A percentile compares a stretch with the other conserved stretches of the same genome.
These are phyloP conservation scores for Hartigia nigra DNA, from an alignment of 2,888 invertebrate genomes.

Conservation along the genomic window DNA sequence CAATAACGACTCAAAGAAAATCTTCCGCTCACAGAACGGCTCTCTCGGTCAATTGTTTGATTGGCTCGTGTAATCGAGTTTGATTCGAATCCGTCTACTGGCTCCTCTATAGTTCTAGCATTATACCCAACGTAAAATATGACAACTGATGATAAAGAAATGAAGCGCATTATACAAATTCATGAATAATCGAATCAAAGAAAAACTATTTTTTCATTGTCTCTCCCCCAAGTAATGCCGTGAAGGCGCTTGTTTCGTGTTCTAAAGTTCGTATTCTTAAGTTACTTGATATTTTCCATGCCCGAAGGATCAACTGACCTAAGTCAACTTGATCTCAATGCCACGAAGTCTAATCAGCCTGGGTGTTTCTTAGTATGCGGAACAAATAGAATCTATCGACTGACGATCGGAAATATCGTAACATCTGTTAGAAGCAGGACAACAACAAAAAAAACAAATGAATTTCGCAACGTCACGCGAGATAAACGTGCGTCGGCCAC, in stretches of 20 bases:
- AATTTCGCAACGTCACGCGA: neutral
- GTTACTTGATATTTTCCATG: neutral
- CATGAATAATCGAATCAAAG: neutral
- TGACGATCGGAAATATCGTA: neutral
- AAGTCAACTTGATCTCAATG: neutral
- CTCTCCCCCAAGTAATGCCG: neutral
- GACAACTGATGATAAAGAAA: neutral
- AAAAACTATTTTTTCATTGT: neutral
- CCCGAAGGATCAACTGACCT: neutral
- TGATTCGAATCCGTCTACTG: conserved; percentile 15
- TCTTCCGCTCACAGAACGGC: conserved; percentile 18
- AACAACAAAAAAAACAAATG: neutral
- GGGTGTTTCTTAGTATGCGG: neutral
- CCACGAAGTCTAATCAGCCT: neutral
- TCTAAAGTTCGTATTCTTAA: neutral
- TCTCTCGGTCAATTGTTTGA: conserved; percentile 23
- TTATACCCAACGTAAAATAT: neutral
- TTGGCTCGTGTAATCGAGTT: conserved; percentile 18
- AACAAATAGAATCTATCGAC: neutral
- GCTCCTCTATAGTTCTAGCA: neutral
- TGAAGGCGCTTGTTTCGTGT: neutral
- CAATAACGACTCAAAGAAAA: conserved; percentile 7
- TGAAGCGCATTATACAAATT: too few species aligned
- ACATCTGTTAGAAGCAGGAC: too few species aligned
- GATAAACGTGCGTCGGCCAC: neutral